A percentile compares a stretch with the other conserved stretches of the same genome.
Evolutionary conservation across 2,888 invertebrate genomes (phyloP).

Genomic region (Oxystoma pomonae): DNA sequence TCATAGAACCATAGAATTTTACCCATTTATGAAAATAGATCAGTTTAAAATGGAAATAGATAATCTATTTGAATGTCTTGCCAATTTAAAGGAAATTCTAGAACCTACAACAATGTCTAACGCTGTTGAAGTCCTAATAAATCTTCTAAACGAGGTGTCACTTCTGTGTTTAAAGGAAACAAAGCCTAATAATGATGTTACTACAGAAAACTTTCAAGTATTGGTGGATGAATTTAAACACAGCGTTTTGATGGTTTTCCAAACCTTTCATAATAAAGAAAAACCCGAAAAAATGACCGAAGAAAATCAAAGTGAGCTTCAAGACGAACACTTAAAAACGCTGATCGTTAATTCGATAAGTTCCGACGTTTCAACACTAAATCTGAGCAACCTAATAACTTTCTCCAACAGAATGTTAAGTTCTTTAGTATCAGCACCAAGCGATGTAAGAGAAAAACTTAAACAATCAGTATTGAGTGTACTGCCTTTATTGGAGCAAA

Average conservation of each 20-base stretch:
- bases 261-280: constrained; percentile 35
- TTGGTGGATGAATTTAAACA: constrained; percentile 25
- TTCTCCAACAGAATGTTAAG: constrained; percentile 39
- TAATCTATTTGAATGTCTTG: constrained; percentile 29
- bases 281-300: constrained; percentile 7
- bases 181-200: background rate
- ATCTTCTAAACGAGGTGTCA: background rate
- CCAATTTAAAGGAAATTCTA: constrained; percentile 29
- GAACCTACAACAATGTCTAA: constrained; percentile 29
- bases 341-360: constrained; percentile 60
- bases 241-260: constrained; percentile 28
- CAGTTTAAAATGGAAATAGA: constrained; percentile 29
- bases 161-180: background rate
- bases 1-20: constrained; percentile 32
- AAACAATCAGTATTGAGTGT: background rate
- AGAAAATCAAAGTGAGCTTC: constrained; percentile 49
- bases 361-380: constrained; percentile 57
- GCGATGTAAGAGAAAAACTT: background rate
- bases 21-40: constrained; percentile 28
- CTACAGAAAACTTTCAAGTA: constrained; percentile 18
- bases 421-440: constrained; percentile 42
- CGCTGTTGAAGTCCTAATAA: constrained; percentile 20
- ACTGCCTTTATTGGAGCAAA: constrained; percentile 76
- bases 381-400: constrained; percentile 48
- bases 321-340: constrained; percentile 64